These are phyloP conservation scores for Ischnura elegans DNA, from an alignment of 2,888 invertebrate species.

Conservation along the genomic window DNA sequence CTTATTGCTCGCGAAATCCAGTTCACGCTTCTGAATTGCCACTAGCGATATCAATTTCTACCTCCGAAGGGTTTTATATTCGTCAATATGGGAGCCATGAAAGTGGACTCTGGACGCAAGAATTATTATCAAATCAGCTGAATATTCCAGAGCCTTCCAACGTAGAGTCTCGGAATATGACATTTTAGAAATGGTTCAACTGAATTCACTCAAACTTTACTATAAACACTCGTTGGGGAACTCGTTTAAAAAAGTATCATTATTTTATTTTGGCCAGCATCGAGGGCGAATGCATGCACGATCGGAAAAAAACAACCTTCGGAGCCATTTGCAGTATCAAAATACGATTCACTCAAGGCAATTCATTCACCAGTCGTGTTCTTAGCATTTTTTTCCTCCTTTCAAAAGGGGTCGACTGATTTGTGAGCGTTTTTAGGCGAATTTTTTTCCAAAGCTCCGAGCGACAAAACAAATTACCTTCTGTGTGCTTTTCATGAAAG, in stretches of 20 bases:
- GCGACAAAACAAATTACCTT: neutral
- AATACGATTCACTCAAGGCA: neutral
- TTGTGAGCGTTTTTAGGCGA: neutral
- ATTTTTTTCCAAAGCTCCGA: neutral
- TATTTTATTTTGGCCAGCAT: neutral
- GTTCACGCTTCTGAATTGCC: no score
- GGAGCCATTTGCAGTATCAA: neutral
- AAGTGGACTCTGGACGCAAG: no score
- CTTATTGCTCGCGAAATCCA: no score
- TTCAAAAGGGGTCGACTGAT: neutral
- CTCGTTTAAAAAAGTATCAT: neutral
- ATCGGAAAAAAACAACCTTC: neutral
- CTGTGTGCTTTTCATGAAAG: neutral
- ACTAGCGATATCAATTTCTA: no score
- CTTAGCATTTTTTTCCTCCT: neutral
- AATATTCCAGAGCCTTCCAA: no score
- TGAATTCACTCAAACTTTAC: no score
- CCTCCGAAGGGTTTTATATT: no score
- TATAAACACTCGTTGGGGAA: no score
- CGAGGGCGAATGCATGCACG: neutral
- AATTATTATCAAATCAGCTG: no score
- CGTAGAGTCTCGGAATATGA: no score
- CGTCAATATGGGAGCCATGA: no score
- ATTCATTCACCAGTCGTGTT: neutral
- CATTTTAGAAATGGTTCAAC: no score